A percentile compares a stretch with the other conserved stretches of the same genome.
Conservation (phyloP, 1,140 invertebrate species). For the Caenorhabditis inopinata region DNA sequence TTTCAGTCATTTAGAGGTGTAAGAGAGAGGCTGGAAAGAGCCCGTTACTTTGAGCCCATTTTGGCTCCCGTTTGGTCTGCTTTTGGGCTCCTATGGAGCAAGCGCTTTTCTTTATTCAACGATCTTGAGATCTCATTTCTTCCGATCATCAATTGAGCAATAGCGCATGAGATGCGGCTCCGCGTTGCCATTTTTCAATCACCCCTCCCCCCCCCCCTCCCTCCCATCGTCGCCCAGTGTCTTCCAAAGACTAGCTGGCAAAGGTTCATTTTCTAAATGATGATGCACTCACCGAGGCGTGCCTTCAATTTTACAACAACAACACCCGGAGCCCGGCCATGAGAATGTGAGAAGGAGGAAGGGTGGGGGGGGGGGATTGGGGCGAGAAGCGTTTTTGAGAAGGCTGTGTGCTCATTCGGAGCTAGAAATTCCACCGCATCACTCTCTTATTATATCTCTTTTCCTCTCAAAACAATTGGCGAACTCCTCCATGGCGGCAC, state of each 20-base stretch:
- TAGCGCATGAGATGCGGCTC: not conserved
- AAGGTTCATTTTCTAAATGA: constrained; percentile 17
- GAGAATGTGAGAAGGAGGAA: not conserved
- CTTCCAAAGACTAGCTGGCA: not conserved
- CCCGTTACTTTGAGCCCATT: no score
- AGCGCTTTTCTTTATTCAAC: no score
- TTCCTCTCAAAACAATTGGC: constrained; percentile 13
- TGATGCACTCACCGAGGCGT: not conserved
- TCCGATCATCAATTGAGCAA: no score
- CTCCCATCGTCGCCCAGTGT: not conserved
- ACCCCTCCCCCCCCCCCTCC: not conserved
- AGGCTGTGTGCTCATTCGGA: no score
- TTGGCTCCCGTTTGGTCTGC: no score
- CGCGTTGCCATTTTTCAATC: not conserved
- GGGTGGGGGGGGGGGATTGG: no score
- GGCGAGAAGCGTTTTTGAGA: no score
- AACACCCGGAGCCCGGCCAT: not conserved
- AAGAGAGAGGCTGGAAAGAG: no score
- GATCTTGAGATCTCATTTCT: no score
- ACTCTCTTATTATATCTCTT: not conserved
- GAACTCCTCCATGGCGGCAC: constrained; percentile 14
- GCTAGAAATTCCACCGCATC: no score
- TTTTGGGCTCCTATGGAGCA: no score
- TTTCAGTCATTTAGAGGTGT: no score
- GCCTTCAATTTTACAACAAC: constrained; percentile 38